Evolutionary conservation across 2,888 invertebrate species (phyloP), one percentile per base, ranked within the genome.

Genomic region (Patella caerulea): DNA sequence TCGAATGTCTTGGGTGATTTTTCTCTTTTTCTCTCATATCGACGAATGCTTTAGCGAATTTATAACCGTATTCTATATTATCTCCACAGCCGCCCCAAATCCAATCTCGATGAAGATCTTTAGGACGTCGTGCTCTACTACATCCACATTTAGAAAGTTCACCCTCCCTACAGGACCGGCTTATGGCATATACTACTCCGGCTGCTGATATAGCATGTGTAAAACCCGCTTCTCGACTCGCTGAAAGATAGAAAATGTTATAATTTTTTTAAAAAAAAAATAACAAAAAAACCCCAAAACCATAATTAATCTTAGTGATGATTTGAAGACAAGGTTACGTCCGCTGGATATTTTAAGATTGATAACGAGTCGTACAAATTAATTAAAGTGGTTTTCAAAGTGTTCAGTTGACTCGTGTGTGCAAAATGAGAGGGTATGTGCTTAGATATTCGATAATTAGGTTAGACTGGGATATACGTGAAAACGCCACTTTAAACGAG

Each of bases 1-100:
- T 94, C 81, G 96, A 95, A 78, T 96, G 96, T 84, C 96, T 93
- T 89, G 96, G 96, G 90, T 94, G 95, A 88, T 95, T 95, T 79
- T 95, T 94, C 86, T 93, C 93, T 79, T 92, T 90, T 91, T 98
- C 98, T 76, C 96, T 94, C 77, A 97, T 95, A 92, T 99, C 98
- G 81, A 98, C 96, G 91, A 99, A 99, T 85, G 96, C 96, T 92
- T 96, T 96, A 2, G 98, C 95, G 92, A 98, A 98, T 92, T 96
- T 96, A 93, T 84, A 91, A 77, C 90, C 90, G 91, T 98, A 98
- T 92, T 98, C 97, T 78, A 98, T 94, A 93, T 99, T 97, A 92
- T 99, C 98, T 0, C 98, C 98, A 88, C 98, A 99, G 45, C 99
- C 99, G 54, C 98, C 98, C 99, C 99, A 99, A 73, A 97, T 95